These are phyloP conservation scores for Minunthozetes semirufus DNA, from an alignment of 2,888 invertebrate genomes.

Conservation along the genomic window DNA sequence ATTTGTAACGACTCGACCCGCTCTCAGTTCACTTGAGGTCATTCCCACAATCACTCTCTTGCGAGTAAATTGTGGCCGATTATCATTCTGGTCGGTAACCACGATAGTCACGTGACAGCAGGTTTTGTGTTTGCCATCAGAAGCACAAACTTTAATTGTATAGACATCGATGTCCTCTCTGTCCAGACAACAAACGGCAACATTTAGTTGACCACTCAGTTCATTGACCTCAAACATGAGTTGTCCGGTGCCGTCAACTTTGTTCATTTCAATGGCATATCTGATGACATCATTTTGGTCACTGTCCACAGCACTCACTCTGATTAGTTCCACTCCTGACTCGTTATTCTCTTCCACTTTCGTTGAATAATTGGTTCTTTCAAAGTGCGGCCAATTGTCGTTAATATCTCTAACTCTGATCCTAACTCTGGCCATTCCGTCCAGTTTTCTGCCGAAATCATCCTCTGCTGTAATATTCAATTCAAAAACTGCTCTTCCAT, in stretches of 20 bases:
- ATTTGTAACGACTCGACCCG: conserved; percentile 85
- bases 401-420: conserved; percentile 95
- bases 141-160: conserved; percentile 43
- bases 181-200: conserved; percentile 44
- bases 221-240: conserved; percentile 48
- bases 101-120: conserved; percentile 43
- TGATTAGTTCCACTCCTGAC: conserved; percentile 46
- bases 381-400: conserved; percentile 42
- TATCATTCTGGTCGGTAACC: conserved; percentile 52
- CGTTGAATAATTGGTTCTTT: background rate
- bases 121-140: conserved; percentile 36
- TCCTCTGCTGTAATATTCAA: conserved; percentile 31
- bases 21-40: conserved; percentile 80
- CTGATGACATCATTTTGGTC: conserved; percentile 52
- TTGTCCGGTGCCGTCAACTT: conserved; percentile 45
- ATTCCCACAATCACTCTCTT: conserved; percentile 68
- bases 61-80: conserved; percentile 49
- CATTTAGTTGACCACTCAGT: conserved; percentile 46
- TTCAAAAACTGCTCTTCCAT: conserved; percentile 9
- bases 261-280: conserved; percentile 45
- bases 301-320: conserved; percentile 49
- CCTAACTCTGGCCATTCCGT: conserved; percentile 93
- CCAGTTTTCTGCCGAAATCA: conserved; percentile 70
- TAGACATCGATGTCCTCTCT: conserved; percentile 44
- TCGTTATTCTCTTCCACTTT: conserved; percentile 5